Percentiles rank a stretch among this genome's conserved stretches.
Evolutionary conservation across 2,113 vertebrate genomes (phyloP).

Genomic region (Motacilla alba): DNA sequence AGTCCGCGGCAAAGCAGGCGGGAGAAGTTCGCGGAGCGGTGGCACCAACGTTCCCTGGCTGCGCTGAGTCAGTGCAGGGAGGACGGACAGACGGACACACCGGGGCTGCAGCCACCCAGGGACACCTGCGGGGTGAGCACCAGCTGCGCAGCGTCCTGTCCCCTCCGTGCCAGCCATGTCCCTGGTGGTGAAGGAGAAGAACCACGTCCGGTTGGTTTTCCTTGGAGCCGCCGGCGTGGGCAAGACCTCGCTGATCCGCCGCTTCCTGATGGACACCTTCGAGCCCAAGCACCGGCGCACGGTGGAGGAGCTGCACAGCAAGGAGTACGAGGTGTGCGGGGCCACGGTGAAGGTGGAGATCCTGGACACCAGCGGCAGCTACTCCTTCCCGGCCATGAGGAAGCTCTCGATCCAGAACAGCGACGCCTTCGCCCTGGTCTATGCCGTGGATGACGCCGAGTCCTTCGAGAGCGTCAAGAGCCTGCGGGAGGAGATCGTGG

Average conservation of each 20-base stretch:
- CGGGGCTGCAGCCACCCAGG: not conserved
- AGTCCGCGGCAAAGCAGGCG: not conserved
- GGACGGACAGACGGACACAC: not conserved
- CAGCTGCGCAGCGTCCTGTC: not conserved
- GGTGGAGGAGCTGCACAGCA: conserved; percentile 90
- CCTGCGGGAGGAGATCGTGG: conserved; percentile 87
- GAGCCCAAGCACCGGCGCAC: conserved; percentile 88
- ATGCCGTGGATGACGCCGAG: conserved; percentile 83
- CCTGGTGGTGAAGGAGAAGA: conserved; percentile 84
- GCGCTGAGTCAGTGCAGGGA: not conserved
- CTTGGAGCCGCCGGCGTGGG: conserved; percentile 87
- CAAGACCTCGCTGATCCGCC: conserved; percentile 85
- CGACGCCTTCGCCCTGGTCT: conserved; percentile 88
- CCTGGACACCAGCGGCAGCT: conserved; percentile 91
- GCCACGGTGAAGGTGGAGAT: conserved; percentile 84
- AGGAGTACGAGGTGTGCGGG: conserved; percentile 84
- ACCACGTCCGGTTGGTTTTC: conserved; percentile 85
- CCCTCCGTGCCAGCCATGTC: conserved; percentile 72
- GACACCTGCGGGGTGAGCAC: not conserved
- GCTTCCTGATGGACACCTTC: conserved; percentile 87
- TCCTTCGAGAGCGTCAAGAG: conserved; percentile 85
- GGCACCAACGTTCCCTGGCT: not conserved
- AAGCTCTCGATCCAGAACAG: conserved; percentile 90
- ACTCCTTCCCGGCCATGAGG: conserved; percentile 91
- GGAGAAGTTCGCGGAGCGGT: conserved; percentile 4